Evolutionary conservation across 1,140 invertebrate genomes (phyloP).

Genomic region (Calycopis cecrops): DNA sequence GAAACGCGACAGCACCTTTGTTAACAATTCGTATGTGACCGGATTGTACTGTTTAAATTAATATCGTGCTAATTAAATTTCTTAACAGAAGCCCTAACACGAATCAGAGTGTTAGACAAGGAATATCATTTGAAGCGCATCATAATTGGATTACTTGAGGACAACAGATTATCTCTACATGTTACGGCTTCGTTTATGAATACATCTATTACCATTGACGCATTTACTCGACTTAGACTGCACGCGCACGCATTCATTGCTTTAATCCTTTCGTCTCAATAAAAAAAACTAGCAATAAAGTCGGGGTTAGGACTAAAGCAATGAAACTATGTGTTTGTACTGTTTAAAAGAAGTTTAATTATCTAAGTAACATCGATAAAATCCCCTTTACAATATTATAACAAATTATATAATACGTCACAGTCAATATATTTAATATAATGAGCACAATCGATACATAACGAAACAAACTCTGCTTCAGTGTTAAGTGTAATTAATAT

Average conservation of each 20-base stretch:
- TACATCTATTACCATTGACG: constrained; percentile 11
- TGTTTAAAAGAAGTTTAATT: constrained; percentile 35
- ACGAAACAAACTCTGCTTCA: no score
- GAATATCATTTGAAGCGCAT: constrained; percentile 14
- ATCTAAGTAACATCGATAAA: constrained; percentile 25
- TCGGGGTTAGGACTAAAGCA: constrained; percentile 63
- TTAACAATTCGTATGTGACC: no score
- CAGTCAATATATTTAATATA: no score
- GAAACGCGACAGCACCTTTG: no score
- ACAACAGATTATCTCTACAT: constrained; percentile 25
- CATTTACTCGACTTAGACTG: constrained; percentile 24
- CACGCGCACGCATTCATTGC: constrained; percentile 57
- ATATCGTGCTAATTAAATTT: constrained; percentile 1
- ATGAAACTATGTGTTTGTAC: constrained; percentile 52
- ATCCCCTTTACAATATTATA: constrained; percentile 6
- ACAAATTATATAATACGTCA: neutral
- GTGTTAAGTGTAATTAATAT: no score
- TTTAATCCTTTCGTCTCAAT: constrained; percentile 49
- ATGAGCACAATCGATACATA: no score
- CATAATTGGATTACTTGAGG: constrained; percentile 32
- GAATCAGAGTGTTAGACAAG: constrained; percentile 3
- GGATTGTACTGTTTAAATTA: no score
- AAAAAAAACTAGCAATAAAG: constrained; percentile 20
- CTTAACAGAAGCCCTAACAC: neutral
- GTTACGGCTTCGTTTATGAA: constrained; percentile 41